Base-by-base conservation (phyloP, 2,888 invertebrate genomes). In the Anaspis maculata region DNA sequence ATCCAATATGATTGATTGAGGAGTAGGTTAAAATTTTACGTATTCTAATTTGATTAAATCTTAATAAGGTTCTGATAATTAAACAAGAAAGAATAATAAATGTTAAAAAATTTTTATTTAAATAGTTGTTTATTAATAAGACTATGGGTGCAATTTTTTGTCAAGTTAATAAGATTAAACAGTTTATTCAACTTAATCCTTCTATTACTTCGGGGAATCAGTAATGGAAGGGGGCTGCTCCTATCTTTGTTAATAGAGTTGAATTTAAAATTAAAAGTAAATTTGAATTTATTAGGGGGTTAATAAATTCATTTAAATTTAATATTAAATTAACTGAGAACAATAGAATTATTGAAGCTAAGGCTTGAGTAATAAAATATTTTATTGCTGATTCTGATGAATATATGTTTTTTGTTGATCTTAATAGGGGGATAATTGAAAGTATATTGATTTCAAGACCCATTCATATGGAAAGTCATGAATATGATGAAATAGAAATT, bases 81-180 rank as follows among this genome's bases (percentile, higher is more conserved):
- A 72, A 44, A 27, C 64, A 51, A 41, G 69, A 70, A 23, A 68
- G 24, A 42, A 73, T 52, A 59, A 72, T 66, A 54, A 67, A 60
- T 34, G 26, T 13, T 15, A 32, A 9, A 12, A 32, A 26, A 6
- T 13, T 15, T 1, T 9, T 26, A 14, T 25, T 30, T 5, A 19
- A 27, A 9, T 27, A 13, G 1, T 19, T 32, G 11, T 37, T 32
- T 24, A 37, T 28, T 9, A 51, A 10, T 52, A 75, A 46, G 59
- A 73, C 67, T 66, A 77, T 61, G 2, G 76, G 76, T 21, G 72
- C 68, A 66, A 76, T 70, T 74, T 77, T 77, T 75, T 77, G 77
- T 68, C 74, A 76, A 0, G 73, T 73, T 64, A 74, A 64, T 66
- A 76, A 57, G 53, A 76, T 62, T 52, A 74, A 59, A 39, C 63